Evolutionary conservation across 1,140 invertebrate species (phyloP).

Genomic region (Lysiphlebus fabarum): DNA sequence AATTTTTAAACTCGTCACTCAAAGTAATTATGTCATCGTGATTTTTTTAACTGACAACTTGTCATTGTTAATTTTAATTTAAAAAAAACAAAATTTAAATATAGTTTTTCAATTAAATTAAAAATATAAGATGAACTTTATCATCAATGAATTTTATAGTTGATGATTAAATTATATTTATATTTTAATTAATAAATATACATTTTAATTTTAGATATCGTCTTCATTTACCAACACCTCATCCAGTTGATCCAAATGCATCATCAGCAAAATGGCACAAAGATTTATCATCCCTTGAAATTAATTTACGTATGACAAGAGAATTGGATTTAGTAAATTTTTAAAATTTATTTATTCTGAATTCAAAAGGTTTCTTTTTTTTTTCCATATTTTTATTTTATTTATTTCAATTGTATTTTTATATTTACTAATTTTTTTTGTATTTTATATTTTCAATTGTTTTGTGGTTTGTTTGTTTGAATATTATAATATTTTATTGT

Average conservation of each 20-base stretch:
- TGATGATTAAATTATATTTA: too few species aligned
- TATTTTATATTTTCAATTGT: not conserved
- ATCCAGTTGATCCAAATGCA: conserved; percentile 73
- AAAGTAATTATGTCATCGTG: too few species aligned
- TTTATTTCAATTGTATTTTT: not conserved
- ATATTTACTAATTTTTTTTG: conserved; percentile 1
- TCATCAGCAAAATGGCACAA: conserved; percentile 76
- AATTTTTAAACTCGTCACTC: too few species aligned
- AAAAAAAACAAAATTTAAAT: too few species aligned
- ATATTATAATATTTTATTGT: too few species aligned
- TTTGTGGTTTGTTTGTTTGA: not conserved
- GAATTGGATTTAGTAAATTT: conserved; percentile 84
- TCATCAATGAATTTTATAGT: too few species aligned
- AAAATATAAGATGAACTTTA: too few species aligned
- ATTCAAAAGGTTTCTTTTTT: not conserved
- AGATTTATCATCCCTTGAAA: conserved; percentile 63
- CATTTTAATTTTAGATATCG: conserved; percentile 55
- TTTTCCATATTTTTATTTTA: not conserved
- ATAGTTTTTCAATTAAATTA: too few species aligned
- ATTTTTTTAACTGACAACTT: too few species aligned
- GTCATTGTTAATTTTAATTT: too few species aligned
- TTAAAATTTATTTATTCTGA: conserved; percentile 51
- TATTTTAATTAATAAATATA: too few species aligned
- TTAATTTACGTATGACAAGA: conserved; percentile 68
- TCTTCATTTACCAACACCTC: conserved; percentile 72